Evolutionary conservation across 2,797 vertebrate species (phyloP).

Genomic region (Orestias chungarensis): DNA sequence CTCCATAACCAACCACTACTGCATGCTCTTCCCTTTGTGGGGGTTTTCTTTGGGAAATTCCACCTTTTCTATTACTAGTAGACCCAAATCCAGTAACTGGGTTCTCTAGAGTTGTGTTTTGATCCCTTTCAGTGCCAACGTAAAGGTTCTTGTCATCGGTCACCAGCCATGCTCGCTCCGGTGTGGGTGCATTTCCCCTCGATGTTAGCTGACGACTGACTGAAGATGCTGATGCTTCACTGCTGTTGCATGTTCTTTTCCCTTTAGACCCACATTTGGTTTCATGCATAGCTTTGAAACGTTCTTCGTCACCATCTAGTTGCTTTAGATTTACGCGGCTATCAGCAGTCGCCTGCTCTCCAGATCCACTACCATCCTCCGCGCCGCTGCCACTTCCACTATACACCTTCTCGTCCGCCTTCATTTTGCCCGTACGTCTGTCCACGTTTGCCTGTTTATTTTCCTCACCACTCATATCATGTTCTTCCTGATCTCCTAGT

Average conservation of each 20-base stretch:
- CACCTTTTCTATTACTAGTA: background rate
- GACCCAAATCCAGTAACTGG: background rate
- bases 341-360: slow-evolving; percentile 24
- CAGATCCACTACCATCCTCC: slow-evolving; percentile 54
- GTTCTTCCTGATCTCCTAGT: background rate
- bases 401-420: background rate
- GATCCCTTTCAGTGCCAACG: background rate
- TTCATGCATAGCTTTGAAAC: background rate
- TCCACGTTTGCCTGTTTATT: background rate
- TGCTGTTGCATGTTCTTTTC: background rate
- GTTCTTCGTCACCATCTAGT: background rate
- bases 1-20: background rate
- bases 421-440: slow-evolving; percentile 1
- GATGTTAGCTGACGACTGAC: background rate
- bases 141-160: slow-evolving; percentile 1
- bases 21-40: background rate
- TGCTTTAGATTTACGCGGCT: background rate
- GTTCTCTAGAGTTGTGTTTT: background rate
- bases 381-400: slow-evolving; percentile 23
- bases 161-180: background rate
- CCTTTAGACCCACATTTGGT: background rate
- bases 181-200: background rate
- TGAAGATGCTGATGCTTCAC: background rate
- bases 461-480: slow-evolving; percentile 20
- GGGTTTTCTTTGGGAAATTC: background rate